Percentiles rank a stretch among this genome's conserved stretches.
These are phyloP conservation scores for Drosophila paramelanica DNA, from an alignment of 2,888 invertebrate genomes.

Conservation along the genomic window DNA sequence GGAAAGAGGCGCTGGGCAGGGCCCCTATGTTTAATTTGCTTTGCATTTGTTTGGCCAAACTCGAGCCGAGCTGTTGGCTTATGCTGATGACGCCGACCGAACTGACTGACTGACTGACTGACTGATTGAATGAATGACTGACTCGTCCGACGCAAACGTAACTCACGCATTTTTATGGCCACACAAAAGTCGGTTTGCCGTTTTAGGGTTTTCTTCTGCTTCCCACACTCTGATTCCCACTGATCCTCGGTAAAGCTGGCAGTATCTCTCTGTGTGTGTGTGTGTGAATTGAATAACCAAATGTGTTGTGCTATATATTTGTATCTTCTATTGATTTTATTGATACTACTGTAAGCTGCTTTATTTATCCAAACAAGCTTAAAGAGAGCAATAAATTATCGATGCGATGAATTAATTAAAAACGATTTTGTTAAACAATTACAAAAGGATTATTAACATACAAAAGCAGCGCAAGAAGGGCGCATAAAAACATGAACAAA, in stretches of 20 bases:
- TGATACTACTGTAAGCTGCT: slow-evolving; percentile 2
- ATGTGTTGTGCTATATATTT: slow-evolving; percentile 18
- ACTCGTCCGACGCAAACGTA: slow-evolving; percentile 51
- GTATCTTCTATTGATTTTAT: slow-evolving; percentile 15
- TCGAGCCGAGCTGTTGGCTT: slow-evolving; percentile 42
- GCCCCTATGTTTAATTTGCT: slow-evolving; percentile 69
- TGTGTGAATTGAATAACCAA: slow-evolving; percentile 52
- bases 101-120: slow-evolving; percentile 25
- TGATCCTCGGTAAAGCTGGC: slow-evolving; percentile 56
- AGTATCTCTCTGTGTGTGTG: slow-evolving; percentile 8
- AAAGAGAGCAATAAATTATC: slow-evolving; percentile 16
- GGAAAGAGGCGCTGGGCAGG: slow-evolving; percentile 15
- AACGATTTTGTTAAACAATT: too few species aligned
- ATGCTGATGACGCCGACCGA: slow-evolving; percentile 52
- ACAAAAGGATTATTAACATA: too few species aligned
- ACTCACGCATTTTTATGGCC: slow-evolving; percentile 75
- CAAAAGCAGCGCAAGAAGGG: too few species aligned
- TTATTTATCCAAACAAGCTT: slow-evolving; percentile 1
- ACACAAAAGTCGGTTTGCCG: slow-evolving; percentile 60
- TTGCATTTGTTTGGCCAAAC: slow-evolving; percentile 76
- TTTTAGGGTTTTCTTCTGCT: slow-evolving; percentile 60
- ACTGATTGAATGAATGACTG: slow-evolving; percentile 34
- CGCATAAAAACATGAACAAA: too few species aligned
- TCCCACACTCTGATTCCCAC: slow-evolving; percentile 64
- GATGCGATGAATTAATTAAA: slow-evolving; percentile 1